These are phyloP conservation scores for Cabera pusaria DNA, from an alignment of 2,888 invertebrate species.

Conservation along the genomic window DNA sequence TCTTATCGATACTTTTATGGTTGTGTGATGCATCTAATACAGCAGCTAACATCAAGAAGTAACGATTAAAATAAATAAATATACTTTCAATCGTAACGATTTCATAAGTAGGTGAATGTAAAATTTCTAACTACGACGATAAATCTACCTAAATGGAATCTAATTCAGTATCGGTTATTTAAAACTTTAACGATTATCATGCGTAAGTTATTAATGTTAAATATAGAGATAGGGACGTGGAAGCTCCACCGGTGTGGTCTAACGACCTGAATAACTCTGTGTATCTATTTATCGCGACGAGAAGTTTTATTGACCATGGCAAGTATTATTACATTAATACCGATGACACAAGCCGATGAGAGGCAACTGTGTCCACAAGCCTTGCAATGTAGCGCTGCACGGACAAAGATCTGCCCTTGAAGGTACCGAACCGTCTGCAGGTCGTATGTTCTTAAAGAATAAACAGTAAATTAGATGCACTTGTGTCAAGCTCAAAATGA, in stretches of 20 bases:
- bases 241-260: slow-evolving; percentile 68
- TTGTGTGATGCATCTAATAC: no score
- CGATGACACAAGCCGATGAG: slow-evolving; percentile 78
- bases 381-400: slow-evolving; percentile 58
- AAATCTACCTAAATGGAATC: slow-evolving; percentile 1
- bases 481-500: slow-evolving; percentile 46
- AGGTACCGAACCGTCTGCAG: slow-evolving; percentile 46
- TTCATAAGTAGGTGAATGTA: no score
- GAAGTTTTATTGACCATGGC: slow-evolving; percentile 71
- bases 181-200: slow-evolving; percentile 13
- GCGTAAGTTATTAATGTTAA: slow-evolving; percentile 13
- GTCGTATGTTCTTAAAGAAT: slow-evolving; percentile 32
- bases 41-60: no score
- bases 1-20: no score
- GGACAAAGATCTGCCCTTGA: slow-evolving; percentile 76
- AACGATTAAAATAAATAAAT: no score
- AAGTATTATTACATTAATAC: slow-evolving; percentile 78
- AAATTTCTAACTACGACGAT: no score
- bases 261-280: slow-evolving; percentile 53
- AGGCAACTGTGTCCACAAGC: slow-evolving; percentile 78
- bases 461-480: slow-evolving; percentile 51
- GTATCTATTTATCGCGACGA: slow-evolving; percentile 62
- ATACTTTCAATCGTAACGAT: no score
- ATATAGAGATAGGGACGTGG: slow-evolving; percentile 12
- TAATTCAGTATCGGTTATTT: slow-evolving; percentile 8